A percentile compares a stretch with the other conserved stretches of the same genome.
Evolutionary conservation across 2,113 vertebrate species (phyloP).

Genomic region (Murina feae): DNA sequence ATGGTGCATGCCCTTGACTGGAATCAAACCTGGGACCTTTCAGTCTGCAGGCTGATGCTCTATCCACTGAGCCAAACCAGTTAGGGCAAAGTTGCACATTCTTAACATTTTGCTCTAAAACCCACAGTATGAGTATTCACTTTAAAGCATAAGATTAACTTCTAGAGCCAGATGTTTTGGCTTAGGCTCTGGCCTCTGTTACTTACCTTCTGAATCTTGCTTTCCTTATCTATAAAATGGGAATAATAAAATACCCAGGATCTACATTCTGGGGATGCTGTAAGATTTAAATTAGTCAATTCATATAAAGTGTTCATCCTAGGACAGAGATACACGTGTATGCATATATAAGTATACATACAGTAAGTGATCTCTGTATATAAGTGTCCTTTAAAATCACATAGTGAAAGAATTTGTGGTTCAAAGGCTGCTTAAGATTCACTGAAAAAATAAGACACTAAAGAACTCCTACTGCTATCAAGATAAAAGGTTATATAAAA

Average conservation of each 20-base stretch:
- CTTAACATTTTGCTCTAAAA: background rate
- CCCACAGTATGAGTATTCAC: background rate
- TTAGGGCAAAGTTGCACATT: background rate
- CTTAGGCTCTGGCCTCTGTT: background rate
- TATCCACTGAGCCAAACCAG: too few relatives aligned
- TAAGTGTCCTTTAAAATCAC: background rate
- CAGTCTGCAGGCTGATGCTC: too few relatives aligned
- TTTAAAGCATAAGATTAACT: background rate
- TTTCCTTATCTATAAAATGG: background rate
- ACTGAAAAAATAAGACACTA: background rate
- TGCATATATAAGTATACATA: background rate
- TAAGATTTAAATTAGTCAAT: background rate
- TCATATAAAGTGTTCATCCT: background rate
- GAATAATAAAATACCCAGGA: background rate
- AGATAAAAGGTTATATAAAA: background rate
- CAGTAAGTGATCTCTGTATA: background rate
- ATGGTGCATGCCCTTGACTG: too few relatives aligned
- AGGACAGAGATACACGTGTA: background rate
- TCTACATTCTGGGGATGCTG: background rate
- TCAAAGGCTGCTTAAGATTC: background rate
- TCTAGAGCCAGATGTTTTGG: background rate
- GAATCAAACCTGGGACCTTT: too few relatives aligned
- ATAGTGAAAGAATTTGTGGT: slow-evolving; percentile 24
- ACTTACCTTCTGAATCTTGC: background rate
- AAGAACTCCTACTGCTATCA: background rate